These are phyloP conservation scores for Adoxophyes honmai DNA, from an alignment of 1,140 invertebrate genomes.

Conservation along the genomic window DNA sequence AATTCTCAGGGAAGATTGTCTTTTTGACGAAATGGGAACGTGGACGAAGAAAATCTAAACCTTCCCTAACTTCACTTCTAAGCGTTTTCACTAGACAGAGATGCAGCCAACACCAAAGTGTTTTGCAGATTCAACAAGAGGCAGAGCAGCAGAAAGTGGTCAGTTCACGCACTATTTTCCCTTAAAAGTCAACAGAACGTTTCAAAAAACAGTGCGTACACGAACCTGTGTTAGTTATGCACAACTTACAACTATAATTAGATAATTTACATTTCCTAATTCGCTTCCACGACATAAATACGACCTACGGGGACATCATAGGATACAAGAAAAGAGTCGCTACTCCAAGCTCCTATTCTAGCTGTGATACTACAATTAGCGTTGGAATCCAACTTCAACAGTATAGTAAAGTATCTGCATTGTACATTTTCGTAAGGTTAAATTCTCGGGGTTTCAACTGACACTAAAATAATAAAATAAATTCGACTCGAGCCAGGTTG, in stretches of 20 bases:
- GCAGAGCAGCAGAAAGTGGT: background rate
- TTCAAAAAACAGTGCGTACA: background rate
- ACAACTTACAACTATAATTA: conserved; percentile 11
- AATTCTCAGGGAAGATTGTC: too few relatives aligned
- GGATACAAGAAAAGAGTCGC: background rate
- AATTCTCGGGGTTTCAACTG: too few relatives aligned
- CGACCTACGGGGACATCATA: background rate
- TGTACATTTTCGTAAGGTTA: too few relatives aligned
- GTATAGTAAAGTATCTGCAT: background rate
- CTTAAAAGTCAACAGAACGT: background rate
- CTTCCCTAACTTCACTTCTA: background rate
- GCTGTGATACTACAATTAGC: background rate
- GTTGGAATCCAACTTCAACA: background rate
- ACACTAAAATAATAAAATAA: background rate
- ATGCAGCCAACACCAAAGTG: conserved; percentile 12
- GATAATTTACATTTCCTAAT: conserved; percentile 11
- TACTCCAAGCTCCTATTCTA: background rate
- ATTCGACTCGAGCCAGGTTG: background rate
- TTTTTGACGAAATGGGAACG: too few relatives aligned
- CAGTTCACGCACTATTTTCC: background rate
- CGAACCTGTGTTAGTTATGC: background rate
- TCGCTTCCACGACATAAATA: background rate
- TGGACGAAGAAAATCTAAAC: too few relatives aligned
- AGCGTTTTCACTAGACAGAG: background rate
- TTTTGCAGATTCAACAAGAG: background rate